Conservation (phyloP, 2,113 vertebrate species). For the Nettapus auritus region DNA sequence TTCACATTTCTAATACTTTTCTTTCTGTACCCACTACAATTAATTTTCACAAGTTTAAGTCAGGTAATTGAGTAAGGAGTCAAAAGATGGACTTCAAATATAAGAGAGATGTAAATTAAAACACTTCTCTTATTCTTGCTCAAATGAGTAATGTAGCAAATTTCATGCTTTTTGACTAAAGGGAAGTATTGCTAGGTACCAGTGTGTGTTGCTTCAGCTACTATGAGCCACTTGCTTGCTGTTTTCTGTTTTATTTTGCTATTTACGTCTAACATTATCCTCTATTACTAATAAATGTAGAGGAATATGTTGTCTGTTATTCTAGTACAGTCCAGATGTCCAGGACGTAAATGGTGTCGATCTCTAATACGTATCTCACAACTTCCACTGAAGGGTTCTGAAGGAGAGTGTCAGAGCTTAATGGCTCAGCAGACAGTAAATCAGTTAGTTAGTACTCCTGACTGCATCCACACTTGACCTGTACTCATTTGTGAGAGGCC, state of each 20-base stretch:
- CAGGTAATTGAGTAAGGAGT: background rate
- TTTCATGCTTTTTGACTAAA: background rate
- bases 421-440: slow-evolving; percentile 26
- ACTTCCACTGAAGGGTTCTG: background rate
- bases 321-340: background rate
- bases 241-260: background rate
- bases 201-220: background rate
- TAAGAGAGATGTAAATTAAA: background rate
- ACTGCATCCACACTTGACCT: background rate
- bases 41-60: background rate
- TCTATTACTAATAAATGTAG: background rate
- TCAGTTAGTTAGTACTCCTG: background rate
- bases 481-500: background rate
- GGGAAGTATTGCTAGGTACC: background rate
- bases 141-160: background rate
- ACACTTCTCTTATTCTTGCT: background rate
- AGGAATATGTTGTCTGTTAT: fast-evolving
- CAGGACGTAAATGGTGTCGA: background rate
- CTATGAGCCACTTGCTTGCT: background rate
- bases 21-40: background rate
- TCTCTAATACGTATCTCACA: background rate
- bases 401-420: background rate
- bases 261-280: background rate
- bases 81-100: background rate
- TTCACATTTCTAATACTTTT: background rate